A percentile compares a stretch with the other conserved stretches of the same genome.
These are phyloP conservation scores for Nyctereutes procyonoides DNA, from an alignment of 2,113 vertebrate species.

Conservation along the genomic window DNA sequence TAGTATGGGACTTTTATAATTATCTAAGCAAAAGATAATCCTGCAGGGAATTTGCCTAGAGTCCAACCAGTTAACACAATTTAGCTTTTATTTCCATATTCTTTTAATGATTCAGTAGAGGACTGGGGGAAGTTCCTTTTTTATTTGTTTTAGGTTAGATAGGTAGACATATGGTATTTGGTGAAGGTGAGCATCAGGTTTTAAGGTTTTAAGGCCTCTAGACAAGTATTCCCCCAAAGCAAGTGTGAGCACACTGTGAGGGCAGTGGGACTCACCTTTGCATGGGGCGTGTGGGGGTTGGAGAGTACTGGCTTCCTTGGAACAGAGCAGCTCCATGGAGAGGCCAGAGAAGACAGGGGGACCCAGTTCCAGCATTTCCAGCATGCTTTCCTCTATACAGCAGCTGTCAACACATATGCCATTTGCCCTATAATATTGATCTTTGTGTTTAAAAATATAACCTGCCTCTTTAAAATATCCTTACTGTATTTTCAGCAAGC, in stretches of 20 bases:
- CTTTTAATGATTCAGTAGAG: not conserved
- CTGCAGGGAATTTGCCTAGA: not conserved
- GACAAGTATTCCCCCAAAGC: not conserved
- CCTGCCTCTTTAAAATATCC: not conserved
- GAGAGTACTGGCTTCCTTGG: not conserved
- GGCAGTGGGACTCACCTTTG: no score
- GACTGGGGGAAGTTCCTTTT: not conserved
- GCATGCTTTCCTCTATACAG: not conserved
- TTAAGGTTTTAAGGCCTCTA: not conserved
- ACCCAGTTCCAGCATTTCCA: not conserved
- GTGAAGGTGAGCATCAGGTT: not conserved
- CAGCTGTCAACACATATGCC: not conserved
- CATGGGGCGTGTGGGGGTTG: rapidly evolving
- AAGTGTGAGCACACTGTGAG: not conserved
- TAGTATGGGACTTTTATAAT: not conserved
- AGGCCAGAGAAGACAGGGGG: not conserved
- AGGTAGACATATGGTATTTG: not conserved
- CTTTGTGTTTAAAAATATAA: constrained; percentile 41
- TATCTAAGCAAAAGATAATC: constrained; percentile 20
- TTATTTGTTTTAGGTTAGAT: not conserved
- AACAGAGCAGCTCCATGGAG: not conserved
- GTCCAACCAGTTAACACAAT: not conserved
- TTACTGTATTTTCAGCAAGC: constrained; percentile 39
- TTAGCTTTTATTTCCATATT: not conserved
- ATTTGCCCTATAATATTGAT: not conserved